These are phyloP conservation scores for Pyxicephalus adspersus DNA, from an alignment of 2,113 vertebrate genomes.

Conservation along the genomic window DNA sequence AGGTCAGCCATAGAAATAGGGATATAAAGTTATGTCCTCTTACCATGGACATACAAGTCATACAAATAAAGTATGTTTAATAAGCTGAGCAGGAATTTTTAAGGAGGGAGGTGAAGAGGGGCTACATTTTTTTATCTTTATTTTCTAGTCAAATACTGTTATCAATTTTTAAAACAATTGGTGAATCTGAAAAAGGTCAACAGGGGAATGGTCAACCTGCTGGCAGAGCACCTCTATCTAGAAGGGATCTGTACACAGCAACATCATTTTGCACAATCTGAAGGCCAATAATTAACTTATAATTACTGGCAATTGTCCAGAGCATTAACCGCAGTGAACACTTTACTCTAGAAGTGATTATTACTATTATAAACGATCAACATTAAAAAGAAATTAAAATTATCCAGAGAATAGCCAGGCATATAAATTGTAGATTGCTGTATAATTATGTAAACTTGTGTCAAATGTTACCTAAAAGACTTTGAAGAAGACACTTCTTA, in stretches of 20 bases:
- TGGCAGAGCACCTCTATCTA: neutral
- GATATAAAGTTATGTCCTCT: too few relatives aligned
- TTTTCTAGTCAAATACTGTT: too few relatives aligned
- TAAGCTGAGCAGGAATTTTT: too few relatives aligned
- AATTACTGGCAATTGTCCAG: conserved; percentile 37
- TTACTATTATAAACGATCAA: conserved; percentile 46
- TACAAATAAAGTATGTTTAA: too few relatives aligned
- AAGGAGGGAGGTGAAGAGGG: too few relatives aligned
- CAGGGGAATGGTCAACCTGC: neutral
- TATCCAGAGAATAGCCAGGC: conserved; percentile 14
- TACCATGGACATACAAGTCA: too few relatives aligned
- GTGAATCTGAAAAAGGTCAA: too few relatives aligned
- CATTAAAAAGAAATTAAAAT: conserved; percentile 53
- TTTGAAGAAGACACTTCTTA: neutral
- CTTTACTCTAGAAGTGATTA: conserved; percentile 43
- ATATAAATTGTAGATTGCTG: neutral
- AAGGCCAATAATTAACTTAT: conserved; percentile 47
- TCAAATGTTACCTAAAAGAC: conserved; percentile 39
- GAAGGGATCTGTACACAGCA: conserved; percentile 14
- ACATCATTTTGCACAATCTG: conserved; percentile 18
- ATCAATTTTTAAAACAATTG: too few relatives aligned
- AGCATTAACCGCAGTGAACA: conserved; percentile 30
- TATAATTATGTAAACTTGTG: conserved; percentile 42
- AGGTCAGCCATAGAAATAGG: too few relatives aligned
- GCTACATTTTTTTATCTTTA: too few relatives aligned